Conservation (phyloP, 2,797 vertebrate genomes). For the Chrysocyon brachyurus region DNA sequence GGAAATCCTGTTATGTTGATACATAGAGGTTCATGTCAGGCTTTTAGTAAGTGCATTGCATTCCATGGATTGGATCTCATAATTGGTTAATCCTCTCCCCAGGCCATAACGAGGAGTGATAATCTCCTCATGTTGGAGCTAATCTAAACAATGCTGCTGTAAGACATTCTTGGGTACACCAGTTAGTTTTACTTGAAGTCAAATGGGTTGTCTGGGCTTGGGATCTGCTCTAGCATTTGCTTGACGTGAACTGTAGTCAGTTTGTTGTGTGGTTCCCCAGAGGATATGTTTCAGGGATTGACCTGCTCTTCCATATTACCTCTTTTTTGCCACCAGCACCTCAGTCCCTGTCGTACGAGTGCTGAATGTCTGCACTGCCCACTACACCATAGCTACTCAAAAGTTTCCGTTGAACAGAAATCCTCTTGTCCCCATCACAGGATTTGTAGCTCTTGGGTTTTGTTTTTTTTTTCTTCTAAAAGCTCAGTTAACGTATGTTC, state of each 20-base stretch:
- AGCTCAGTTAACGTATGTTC: not conserved
- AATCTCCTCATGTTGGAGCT: not conserved
- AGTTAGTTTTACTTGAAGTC: not conserved
- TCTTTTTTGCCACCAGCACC: not conserved
- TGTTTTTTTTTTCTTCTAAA: not conserved
- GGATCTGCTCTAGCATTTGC: not conserved
- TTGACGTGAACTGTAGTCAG: not conserved
- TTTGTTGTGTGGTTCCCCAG: not conserved
- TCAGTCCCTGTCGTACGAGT: not conserved
- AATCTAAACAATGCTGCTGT: not conserved
- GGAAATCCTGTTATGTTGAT: not conserved
- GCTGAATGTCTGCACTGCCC: too few species aligned
- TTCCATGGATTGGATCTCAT: not conserved
- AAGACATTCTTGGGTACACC: fast-evolving
- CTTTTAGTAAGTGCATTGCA: not conserved
- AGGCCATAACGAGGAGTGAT: not conserved
- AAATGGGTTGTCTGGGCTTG: not conserved
- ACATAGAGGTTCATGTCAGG: not conserved
- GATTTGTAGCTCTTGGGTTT: not conserved
- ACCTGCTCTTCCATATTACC: fast-evolving
- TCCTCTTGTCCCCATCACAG: not conserved
- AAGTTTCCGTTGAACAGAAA: not conserved
- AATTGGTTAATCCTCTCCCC: not conserved
- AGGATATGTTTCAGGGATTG: too few species aligned
- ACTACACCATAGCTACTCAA: fast-evolving